These are phyloP conservation scores for Chaetodon auriga DNA, from an alignment of 2,113 vertebrate genomes.

Conservation along the genomic window DNA sequence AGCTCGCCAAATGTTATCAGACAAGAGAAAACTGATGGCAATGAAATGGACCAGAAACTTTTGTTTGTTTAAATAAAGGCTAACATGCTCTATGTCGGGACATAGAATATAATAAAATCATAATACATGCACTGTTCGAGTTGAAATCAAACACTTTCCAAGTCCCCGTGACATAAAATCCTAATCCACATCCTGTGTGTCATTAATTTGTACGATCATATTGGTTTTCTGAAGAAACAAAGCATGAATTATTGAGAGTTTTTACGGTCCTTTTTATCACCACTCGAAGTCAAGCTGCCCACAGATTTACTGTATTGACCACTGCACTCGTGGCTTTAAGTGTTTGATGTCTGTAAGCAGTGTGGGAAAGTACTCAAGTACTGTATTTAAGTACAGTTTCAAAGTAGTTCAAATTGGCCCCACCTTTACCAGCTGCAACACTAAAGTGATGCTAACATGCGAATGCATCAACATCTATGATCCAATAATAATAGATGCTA, in stretches of 20 bases:
- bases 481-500: too few species aligned
- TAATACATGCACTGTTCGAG: background rate
- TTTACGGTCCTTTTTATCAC: background rate
- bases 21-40: constrained; percentile 18
- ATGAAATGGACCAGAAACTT: background rate
- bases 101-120: background rate
- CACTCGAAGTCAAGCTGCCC: background rate
- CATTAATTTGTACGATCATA: too few species aligned
- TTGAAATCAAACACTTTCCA: too few species aligned
- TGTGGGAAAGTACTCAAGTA: background rate
- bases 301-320: background rate
- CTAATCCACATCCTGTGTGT: background rate
- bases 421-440: too few species aligned
- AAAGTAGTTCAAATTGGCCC: too few species aligned
- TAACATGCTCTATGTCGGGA: background rate
- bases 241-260: background rate
- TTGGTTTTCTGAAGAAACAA: background rate
- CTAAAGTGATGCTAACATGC: too few species aligned
- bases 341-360: background rate
- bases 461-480: too few species aligned
- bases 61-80: background rate
- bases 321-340: background rate
- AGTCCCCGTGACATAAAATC: background rate
- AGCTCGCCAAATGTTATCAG: constrained; percentile 41
- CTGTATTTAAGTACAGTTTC: background rate